Conservation (phyloP, 1,140 invertebrate genomes). For the Drosophila setifemur region DNA sequence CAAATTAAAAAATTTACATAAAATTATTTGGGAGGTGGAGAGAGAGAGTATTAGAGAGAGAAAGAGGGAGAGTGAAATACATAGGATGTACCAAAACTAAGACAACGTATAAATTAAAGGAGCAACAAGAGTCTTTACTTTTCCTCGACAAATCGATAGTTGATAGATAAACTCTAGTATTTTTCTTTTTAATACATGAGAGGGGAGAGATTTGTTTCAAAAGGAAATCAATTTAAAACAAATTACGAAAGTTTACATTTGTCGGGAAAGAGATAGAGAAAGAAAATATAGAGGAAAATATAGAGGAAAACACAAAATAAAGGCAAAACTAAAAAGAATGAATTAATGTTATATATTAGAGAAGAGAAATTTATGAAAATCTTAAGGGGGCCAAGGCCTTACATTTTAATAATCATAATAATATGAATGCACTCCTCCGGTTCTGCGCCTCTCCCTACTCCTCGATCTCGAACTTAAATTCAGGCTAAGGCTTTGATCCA, state of each 20-base stretch:
- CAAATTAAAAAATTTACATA: slow-evolving; percentile 34
- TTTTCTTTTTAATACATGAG: slow-evolving; percentile 30
- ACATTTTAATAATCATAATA: not conserved
- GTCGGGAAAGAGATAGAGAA: not conserved
- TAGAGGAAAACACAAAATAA: slow-evolving; percentile 11
- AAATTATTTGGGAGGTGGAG: slow-evolving; percentile 47
- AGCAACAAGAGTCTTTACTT: slow-evolving; percentile 13
- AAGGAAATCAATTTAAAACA: slow-evolving; percentile 17
- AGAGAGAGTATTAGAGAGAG: slow-evolving; percentile 24
- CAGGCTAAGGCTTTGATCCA: not conserved
- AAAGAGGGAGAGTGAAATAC: slow-evolving; percentile 17
- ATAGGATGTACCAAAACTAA: slow-evolving; percentile 47
- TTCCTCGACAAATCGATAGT: slow-evolving; percentile 21
- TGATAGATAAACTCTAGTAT: slow-evolving; percentile 45
- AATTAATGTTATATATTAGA: slow-evolving; percentile 30
- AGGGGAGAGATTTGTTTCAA: slow-evolving; percentile 6
- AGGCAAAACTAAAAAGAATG: slow-evolving; percentile 24
- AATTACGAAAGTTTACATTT: slow-evolving; percentile 27
- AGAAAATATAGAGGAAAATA: not conserved
- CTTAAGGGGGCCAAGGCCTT: slow-evolving; percentile 26
- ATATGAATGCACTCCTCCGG: slow-evolving; percentile 31
- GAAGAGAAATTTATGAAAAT: slow-evolving; percentile 55
- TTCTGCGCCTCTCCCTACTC: slow-evolving; percentile 42
- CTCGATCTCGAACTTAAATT: not conserved
- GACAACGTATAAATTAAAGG: slow-evolving; percentile 27